These are phyloP conservation scores for Agapetus fuscipes DNA, from an alignment of 2,888 invertebrate species.

Conservation along the genomic window DNA sequence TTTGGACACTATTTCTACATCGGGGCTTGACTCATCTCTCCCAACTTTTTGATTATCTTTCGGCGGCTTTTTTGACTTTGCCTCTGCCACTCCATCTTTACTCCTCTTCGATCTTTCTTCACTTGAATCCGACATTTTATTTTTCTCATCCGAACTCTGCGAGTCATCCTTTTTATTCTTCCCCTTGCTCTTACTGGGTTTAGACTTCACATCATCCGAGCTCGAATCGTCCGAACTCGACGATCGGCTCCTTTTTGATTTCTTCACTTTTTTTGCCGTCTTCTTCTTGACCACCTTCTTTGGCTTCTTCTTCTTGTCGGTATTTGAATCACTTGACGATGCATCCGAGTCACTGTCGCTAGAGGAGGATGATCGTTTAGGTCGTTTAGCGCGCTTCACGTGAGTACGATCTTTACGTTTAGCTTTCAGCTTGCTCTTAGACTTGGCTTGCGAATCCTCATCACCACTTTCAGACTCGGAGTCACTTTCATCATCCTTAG, in stretches of 20 bases:
- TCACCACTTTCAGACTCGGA: constrained; percentile 42
- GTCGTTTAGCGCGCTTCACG: constrained; percentile 44
- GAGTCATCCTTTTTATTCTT: constrained; percentile 35
- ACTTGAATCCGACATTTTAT: constrained; percentile 23
- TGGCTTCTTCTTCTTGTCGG: constrained; percentile 42
- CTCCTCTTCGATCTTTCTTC: constrained; percentile 32
- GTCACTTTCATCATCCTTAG: constrained; percentile 43
- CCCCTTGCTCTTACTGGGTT: constrained; percentile 38
- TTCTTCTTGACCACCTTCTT: constrained; percentile 42
- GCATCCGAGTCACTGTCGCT: constrained; percentile 45
- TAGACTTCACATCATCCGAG: constrained; percentile 42
- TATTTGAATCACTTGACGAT: constrained; percentile 43
- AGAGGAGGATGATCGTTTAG: constrained; percentile 41
- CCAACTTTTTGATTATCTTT: constrained; percentile 42
- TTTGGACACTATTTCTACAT: constrained; percentile 44
- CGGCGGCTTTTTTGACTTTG: constrained; percentile 34
- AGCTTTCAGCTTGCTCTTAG: constrained; percentile 37
- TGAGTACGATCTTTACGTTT: constrained; percentile 44
- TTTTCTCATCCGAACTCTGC: constrained; percentile 30
- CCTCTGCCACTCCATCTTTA: constrained; percentile 26
- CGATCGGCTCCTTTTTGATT: constrained; percentile 36
- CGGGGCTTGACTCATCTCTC: constrained; percentile 43
- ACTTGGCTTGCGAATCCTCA: constrained; percentile 30
- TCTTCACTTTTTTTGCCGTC: constrained; percentile 38
- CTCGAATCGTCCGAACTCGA: constrained; percentile 41